Evolutionary conservation across 2,113 vertebrate species (phyloP).

Genomic region (Aphyosemion australe): DNA sequence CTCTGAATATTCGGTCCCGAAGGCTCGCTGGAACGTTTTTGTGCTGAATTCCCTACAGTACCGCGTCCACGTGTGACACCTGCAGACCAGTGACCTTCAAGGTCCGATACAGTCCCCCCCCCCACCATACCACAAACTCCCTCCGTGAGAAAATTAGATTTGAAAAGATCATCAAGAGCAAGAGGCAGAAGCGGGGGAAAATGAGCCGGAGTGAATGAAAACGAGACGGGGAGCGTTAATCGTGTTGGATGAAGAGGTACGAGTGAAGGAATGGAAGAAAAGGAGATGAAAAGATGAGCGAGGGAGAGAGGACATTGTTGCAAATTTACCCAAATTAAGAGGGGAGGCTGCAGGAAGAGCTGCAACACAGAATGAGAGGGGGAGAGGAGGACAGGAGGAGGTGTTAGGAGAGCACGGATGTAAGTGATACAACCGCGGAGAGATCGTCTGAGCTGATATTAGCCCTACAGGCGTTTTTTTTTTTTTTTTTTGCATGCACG

Average conservation of each 20-base stretch:
- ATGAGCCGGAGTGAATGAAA: slow-evolving; percentile 18
- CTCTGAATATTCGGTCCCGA: slow-evolving; percentile 26
- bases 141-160: slow-evolving; percentile 62
- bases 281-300: slow-evolving; percentile 28
- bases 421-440: slow-evolving; percentile 51
- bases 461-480: slow-evolving; percentile 46
- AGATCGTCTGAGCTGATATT: slow-evolving; percentile 56
- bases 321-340: slow-evolving; percentile 35
- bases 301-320: slow-evolving; percentile 37
- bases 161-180: slow-evolving; percentile 66
- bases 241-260: slow-evolving; percentile 52
- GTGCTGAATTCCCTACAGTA: slow-evolving; percentile 26
- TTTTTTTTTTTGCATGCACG: slow-evolving; percentile 49
- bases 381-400: slow-evolving; percentile 40
- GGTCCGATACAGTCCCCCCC: slow-evolving; percentile 46
- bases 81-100: slow-evolving; percentile 70
- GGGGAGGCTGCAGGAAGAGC: slow-evolving; percentile 17
- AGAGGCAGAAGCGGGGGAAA: slow-evolving; percentile 25
- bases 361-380: slow-evolving; percentile 21
- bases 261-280: slow-evolving; percentile 40
- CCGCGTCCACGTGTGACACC: slow-evolving; percentile 48
- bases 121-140: slow-evolving; percentile 16
- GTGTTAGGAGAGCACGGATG: slow-evolving; percentile 41
- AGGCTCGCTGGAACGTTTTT: slow-evolving; percentile 3
- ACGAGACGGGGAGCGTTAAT: slow-evolving; percentile 31